Base-by-base conservation (phyloP, 1,140 invertebrate species). In the Zophobas morio region DNA sequence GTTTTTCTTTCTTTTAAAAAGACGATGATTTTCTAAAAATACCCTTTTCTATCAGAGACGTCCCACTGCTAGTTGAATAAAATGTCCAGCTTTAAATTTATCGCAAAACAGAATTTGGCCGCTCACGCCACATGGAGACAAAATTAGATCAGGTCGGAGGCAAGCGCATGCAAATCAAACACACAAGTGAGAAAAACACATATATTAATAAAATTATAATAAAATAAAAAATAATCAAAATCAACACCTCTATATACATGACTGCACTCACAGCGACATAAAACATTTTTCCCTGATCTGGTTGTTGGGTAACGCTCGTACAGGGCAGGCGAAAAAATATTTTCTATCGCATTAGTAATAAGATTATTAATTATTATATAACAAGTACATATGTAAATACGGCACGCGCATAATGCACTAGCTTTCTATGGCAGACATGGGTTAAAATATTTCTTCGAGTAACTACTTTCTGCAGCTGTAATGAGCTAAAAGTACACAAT, bases 401-500 rank as follows among this genome's bases (percentile, higher is more conserved):
- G 39, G 60, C 60, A 66, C 60, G 60, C 42, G 60, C 60, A 66
- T 66, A 66, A 66, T 73, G 71, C 71, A 73, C 71, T n/a, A 73
- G 71, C 71, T 73, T 73, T 73, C 71, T 73, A 73, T 73, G 60
- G 60, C 60, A 66, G 39, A 66, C 37, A 40, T 8, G 39, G 39
- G 39, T 42, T 66, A 63, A 63, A 37, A 63, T n/a, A n/a, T n/a
- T 46, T 46, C 3, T 46, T 46, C 42, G 6, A 60, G 36, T 20
- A 66, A 66, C 32, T 42, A 32, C n/a, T 46, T 66, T 66, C 60
- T 37, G 49, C 34, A n/a, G 20, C 34, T 60, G 6, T 60, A 60
- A 60, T 37, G 1, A 60, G 56, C 56, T 36, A 60, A 57, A 57
- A 60, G 56, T 60, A 60, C 34, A 60, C 37, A 39, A 60, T 60